Evolutionary conservation across 2,888 invertebrate genomes (phyloP).

Genomic region (Diarsia dahlii): DNA sequence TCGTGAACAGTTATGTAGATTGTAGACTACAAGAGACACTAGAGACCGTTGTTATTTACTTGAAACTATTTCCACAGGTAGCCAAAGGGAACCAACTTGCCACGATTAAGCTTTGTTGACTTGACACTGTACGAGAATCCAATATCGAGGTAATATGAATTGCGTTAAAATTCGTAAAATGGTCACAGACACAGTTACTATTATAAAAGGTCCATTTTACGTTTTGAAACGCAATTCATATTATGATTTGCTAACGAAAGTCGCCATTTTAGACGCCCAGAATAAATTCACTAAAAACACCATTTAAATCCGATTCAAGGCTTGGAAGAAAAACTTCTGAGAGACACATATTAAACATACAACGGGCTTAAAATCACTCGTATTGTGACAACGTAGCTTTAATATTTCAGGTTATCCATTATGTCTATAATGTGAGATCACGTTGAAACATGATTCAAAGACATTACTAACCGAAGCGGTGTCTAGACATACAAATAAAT

Average conservation of each 20-base stretch:
- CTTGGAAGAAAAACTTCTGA: not conserved
- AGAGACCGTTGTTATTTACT: conserved; percentile 48
- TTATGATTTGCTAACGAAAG: too few species aligned
- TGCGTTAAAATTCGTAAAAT: too few species aligned
- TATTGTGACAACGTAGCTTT: conserved; percentile 33
- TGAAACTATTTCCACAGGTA: conserved; percentile 49
- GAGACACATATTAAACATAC: not conserved
- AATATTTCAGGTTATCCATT: conserved; percentile 15
- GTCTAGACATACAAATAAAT: conserved; percentile 10
- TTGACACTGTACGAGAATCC: conserved; percentile 24
- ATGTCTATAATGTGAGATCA: conserved; percentile 15
- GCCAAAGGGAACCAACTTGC: conserved; percentile 50
- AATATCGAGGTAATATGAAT: too few species aligned
- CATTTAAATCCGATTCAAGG: not conserved
- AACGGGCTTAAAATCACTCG: conserved; percentile 7
- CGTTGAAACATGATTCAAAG: conserved; percentile 1
- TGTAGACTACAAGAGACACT: conserved; percentile 6
- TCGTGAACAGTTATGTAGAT: conserved; percentile 86
- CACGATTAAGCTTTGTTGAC: conserved; percentile 17
- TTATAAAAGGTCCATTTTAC: too few species aligned
- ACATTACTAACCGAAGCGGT: not conserved
- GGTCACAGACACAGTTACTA: too few species aligned
- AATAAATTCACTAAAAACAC: not conserved
- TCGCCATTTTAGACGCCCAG: not conserved
- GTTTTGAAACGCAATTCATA: too few species aligned